Evolutionary conservation across 2,797 vertebrate genomes (phyloP).

Genomic region (Malacoctenus gilli): DNA sequence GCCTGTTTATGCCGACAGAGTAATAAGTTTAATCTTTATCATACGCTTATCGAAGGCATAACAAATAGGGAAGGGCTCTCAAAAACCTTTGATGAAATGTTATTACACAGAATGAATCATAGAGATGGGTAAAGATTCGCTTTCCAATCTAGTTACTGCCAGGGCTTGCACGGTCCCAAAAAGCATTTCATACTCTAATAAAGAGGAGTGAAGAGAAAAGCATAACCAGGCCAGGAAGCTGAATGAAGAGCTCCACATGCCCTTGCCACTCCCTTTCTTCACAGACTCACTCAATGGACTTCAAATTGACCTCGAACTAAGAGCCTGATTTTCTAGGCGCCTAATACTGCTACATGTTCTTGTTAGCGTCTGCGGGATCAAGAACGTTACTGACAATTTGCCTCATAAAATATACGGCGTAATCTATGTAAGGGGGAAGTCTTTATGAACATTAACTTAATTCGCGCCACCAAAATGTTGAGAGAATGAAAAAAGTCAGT

Average conservation of each 20-base stretch:
- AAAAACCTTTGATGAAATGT: conserved; percentile 83
- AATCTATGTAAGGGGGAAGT: conserved; percentile 6
- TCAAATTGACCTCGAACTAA: conserved; percentile 60
- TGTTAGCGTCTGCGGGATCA: conserved; percentile 16
- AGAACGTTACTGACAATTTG: conserved; percentile 22
- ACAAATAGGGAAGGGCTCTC: conserved; percentile 78
- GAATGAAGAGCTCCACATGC: conserved; percentile 52
- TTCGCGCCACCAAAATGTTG: conserved; percentile 40
- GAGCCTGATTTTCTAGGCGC: conserved; percentile 31
- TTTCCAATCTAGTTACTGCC: conserved; percentile 82
- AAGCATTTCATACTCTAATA: conserved; percentile 78
- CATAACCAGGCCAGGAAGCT: conserved; percentile 62
- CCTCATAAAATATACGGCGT: conserved; percentile 15
- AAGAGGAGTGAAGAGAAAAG: conserved; percentile 63
- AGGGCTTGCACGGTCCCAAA: conserved; percentile 66
- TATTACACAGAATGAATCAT: conserved; percentile 83
- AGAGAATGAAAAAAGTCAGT: conserved; percentile 20
- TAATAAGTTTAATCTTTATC: conserved; percentile 87
- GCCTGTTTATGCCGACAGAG: conserved; percentile 82
- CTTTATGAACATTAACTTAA: conserved; percentile 21
- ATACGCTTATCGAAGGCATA: conserved; percentile 79
- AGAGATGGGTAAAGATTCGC: conserved; percentile 77
- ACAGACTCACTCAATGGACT: conserved; percentile 57
- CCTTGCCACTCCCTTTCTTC: conserved; percentile 46
- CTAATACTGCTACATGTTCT: conserved; percentile 27